Base-by-base conservation (phyloP, 2,113 vertebrate species). In the Hippocampus zosterae region DNA sequence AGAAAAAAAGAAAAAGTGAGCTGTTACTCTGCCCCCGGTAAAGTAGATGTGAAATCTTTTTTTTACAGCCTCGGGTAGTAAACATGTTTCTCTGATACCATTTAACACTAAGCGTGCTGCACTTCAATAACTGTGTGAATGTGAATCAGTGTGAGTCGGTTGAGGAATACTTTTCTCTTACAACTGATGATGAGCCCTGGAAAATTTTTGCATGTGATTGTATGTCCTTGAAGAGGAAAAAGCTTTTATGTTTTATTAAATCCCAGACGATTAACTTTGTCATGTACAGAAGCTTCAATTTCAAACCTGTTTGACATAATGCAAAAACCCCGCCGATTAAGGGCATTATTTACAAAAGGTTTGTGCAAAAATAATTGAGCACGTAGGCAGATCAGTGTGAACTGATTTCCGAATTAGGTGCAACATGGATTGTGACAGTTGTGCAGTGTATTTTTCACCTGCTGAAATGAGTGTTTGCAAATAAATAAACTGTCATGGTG, bases 211-310 rank as follows among this genome's bases (percentile, higher is more conserved):
- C 57, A 60, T 60, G 56, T 15, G 11, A 18, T 82, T 82, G 80
- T 56, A 67, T 80, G 70, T 72, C 72, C 68, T 48, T 72, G 59
- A 44, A 41, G 57, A 55, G 63, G 64, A 67, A 74, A 71, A 76
- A 42, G 56, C 68, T 73, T 75, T 74, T 73, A 74, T 75, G 70
- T 27, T 59, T 74, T 46, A 27, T 84, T 74, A 75, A 76, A 70
- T 64, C 77, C 67, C 50, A 67, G 52, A 57, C 77, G 81, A 87
- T 87, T 74, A 70, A 80, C 83, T 70, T 78, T 74, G 76, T 72
- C 27, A 53, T 70, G 70, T 71, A 71, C 59, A 73, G 69, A 64
- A 57, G 61, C 55, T 70, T 70, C 66, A 37, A 67, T 79, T 84
- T 71, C 44, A 67, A 81, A 71, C 76, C 60, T 41, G 74, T 89